Evolutionary conservation across 2,113 vertebrate genomes (phyloP), one percentile per base, ranked within the genome.

Genomic region (Chrysochloris asiatica): DNA sequence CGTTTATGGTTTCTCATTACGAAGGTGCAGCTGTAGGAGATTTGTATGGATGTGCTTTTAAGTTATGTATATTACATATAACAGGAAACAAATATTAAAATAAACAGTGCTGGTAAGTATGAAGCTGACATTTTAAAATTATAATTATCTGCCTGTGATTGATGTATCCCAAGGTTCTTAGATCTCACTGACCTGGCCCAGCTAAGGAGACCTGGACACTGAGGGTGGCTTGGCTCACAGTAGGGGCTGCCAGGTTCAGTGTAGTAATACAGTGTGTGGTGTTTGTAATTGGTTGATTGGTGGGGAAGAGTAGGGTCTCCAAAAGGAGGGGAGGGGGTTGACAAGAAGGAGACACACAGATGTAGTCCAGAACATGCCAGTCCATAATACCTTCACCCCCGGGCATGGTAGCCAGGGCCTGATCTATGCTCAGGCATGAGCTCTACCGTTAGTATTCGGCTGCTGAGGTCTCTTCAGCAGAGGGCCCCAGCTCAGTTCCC

Each of bases 41-140:
- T 98, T 96, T 97, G 95, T 97, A 97, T 95, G 96, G 97, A 97
- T 97, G 98, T 98, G 97, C 97, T 97, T 98, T 98, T 98, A 96
- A 98, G 97, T 98, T 97, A 97, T 98, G 97, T 98, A 98, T 97
- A 97, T 97, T 96, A 97, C 96, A 92, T 98, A 97, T 98, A 97
- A 97, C n/a, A 6, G 97, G 97, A 97, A 95, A 97, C 96, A 97
- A 96, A 97, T 96, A 96, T 96, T 96, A 95, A 98, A 97, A 97
- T 97, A 96, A 97, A 97, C 96, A 96, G 96, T 97, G 96, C 97
- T 97, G 97, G 96, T 97, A 97, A 97, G 97, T 95, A 97, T 48
- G 63, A 96, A 91, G 94, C 95, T 8, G 4, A 96, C 96, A 94
- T 96, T 97, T 97, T 95, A 47, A 97, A 97, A 95, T 96, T 96